Evolutionary conservation across 2,888 invertebrate species (phyloP), one percentile per base, ranked within the genome.

Genomic region (Sminthurinus aureus): DNA sequence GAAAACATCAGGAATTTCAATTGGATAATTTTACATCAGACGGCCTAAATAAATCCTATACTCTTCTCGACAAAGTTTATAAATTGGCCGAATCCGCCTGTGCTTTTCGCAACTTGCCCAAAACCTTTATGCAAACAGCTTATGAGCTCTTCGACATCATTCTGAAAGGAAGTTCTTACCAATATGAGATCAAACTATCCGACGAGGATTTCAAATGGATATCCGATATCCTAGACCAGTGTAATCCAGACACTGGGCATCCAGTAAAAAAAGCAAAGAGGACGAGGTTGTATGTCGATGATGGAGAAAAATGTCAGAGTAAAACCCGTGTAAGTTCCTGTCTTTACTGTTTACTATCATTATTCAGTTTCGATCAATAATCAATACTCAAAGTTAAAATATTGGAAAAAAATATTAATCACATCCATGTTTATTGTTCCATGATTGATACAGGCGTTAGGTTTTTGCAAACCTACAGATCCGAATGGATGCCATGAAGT

Each of bases 121-220:
- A 50, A 20, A 24, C 24, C 0, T 24, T 78, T 18, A 20, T 66
- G 77, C 51, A 77, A n/a, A 66, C n/a, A 69, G 82, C 77, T 0
- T 38, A 76, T 9, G 67, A 77, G 6, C 50, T 88, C 13, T 88
- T 88, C 69, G 83, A 85, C 38, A 82, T 84, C 64, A 74, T 88
- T 11, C 86, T 87, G 71, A 86, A 85, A 64, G 87, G 86, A n/a
- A 86, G 83, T 64, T 78, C 84, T 11, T 85, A 84, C 69, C 79
- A 84, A 38, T 86, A 86, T 71, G 88, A 87, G 13, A 86, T 87
- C 51, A 73, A 67, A 20, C 51, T 88, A 13, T 58, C 82, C 15
- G 74, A 76, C 2, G 85, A 83, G 0, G 85, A 87, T n/a, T 85
- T 82, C 79, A 66, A 84, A n/a, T 86, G 86, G 86, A 86, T 87